Evolutionary conservation across 2,888 invertebrate genomes (phyloP), one percentile per base, ranked within the genome.

Genomic region (Enchytraeus crypticus): DNA sequence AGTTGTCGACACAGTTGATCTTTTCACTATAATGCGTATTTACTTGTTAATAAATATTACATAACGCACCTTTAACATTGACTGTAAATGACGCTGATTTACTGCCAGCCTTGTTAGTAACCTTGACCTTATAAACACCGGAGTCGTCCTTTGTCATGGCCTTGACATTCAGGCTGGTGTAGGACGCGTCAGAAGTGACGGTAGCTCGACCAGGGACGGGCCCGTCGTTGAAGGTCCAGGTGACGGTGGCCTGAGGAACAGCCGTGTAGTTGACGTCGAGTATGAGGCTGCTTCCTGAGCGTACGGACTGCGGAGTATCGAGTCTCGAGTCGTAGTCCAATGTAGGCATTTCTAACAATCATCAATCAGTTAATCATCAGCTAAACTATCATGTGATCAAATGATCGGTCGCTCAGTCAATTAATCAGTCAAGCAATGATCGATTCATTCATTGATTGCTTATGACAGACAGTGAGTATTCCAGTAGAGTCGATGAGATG

Each of bases 121-220:
- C 89, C 67, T 85, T 85, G 38, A 92, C 84, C 72, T 86, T 86
- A 74, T 92, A 92, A 78, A 90, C 89, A 1, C 92, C 92, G 59
- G 90, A 84, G 79, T 92, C 90, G 18, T 83, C 81, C 57, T 90
- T 82, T 60, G 84, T 83, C 0, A 89, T 88, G 64, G 87, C 84
- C 11, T 60, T 61, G 33, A 72, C 57, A 26, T 55, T 61, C 32
- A 72, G 60, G 29, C 61, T 66, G 23, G 65, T 62, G 51, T 65
- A 59, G 2, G 60, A 49, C 27, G 63, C 56, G 26, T 69, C 69
- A 8, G 60, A 59, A 14, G 62, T 57, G 27, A 64, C 61, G 27
- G 66, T 63, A 45, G 27, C 53, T 56, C 34, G 56, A 51, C 18
- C 32, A 23, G 57, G 5, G 8, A 45, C 23, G 5, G 64, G 64